Evolutionary conservation across 2,888 invertebrate genomes (phyloP).

Genomic region (Coenonympha glycerion): DNA sequence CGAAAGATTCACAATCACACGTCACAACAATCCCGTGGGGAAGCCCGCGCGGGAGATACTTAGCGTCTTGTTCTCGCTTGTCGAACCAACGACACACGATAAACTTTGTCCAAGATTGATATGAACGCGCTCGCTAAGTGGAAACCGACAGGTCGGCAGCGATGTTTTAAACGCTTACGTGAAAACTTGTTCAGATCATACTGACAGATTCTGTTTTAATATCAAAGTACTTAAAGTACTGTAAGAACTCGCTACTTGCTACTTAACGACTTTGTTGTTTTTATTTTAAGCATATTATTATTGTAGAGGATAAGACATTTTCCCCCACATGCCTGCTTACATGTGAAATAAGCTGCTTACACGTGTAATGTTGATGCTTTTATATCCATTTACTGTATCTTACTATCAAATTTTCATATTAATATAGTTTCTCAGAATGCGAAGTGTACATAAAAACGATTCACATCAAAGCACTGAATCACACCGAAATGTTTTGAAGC

Average conservation of each 20-base stretch:
- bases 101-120: constrained; percentile 28
- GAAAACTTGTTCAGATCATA: not conserved
- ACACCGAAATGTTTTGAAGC: constrained; percentile 30
- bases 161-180: not conserved
- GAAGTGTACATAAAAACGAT: constrained; percentile 6
- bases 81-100: constrained; percentile 22
- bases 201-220: not conserved
- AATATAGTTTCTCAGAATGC: constrained; percentile 4
- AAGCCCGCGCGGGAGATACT: constrained; percentile 35
- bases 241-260: not conserved
- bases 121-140: constrained; percentile 5
- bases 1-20: constrained; percentile 27
- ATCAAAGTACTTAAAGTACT: not conserved
- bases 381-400: too few relatives aligned
- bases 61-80: constrained; percentile 35
- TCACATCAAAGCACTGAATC: constrained; percentile 12
- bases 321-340: too few relatives aligned
- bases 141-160: constrained; percentile 1
- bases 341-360: too few relatives aligned
- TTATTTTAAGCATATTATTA: too few relatives aligned
- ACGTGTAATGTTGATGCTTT: too few relatives aligned
- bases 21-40: constrained; percentile 34
- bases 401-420: constrained; percentile 2
- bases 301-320: too few relatives aligned
- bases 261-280: not conserved